Conservation (phyloP, 2,113 vertebrate genomes). For the Notechis scutatus region DNA sequence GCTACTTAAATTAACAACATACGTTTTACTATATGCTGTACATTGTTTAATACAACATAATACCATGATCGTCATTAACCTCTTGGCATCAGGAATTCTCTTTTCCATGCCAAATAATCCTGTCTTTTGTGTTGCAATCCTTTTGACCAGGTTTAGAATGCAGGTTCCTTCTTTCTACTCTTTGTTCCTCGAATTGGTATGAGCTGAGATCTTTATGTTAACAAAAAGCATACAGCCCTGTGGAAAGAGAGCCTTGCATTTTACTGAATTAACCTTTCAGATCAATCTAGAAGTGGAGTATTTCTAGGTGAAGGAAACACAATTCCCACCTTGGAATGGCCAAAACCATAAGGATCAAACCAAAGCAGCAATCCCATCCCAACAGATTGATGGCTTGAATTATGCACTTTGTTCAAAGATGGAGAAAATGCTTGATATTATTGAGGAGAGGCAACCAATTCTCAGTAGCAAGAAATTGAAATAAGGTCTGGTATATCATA, state of each 20-base stretch:
- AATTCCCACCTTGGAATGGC: neutral
- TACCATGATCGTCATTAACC: conserved; percentile 62
- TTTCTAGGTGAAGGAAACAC: neutral
- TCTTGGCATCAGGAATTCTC: conserved; percentile 55
- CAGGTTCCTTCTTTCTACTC: conserved; percentile 32
- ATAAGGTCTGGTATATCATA: neutral
- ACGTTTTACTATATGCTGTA: conserved; percentile 61
- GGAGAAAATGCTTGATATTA: neutral
- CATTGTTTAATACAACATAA: conserved; percentile 61
- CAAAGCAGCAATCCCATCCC: too few relatives aligned
- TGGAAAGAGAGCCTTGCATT: neutral
- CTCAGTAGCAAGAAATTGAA: neutral
- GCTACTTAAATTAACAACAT: conserved; percentile 52
- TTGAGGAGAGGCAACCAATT: neutral
- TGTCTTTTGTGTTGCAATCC: conserved; percentile 51
- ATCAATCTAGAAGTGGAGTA: neutral
- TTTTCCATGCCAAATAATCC: conserved; percentile 57
- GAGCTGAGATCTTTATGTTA: conserved; percentile 30
- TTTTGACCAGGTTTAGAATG: conserved; percentile 37
- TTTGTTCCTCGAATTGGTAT: conserved; percentile 47
- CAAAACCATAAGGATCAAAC: too few relatives aligned
- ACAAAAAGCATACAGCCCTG: neutral
- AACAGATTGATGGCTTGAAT: neutral
- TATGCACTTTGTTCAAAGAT: neutral
- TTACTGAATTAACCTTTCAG: neutral